Evolutionary conservation across 2,888 invertebrate species (phyloP).

Genomic region (Ophion ventricosus): DNA sequence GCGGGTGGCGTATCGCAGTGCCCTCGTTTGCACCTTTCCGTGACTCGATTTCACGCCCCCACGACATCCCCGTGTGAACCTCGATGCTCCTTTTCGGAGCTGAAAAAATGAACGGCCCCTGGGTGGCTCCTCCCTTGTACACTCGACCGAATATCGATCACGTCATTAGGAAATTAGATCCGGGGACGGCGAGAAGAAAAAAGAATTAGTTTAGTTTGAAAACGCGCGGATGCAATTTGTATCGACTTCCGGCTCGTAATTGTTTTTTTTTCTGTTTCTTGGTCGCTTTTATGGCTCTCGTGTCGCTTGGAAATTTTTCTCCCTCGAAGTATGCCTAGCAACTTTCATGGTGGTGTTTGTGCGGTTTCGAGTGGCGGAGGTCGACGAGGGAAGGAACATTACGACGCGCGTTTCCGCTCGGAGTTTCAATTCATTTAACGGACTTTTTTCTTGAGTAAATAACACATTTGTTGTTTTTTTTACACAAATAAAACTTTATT

Average conservation of each 20-base stretch:
- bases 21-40: slow-evolving; percentile 64
- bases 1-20: slow-evolving; percentile 55
- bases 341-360: neutral
- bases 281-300: neutral
- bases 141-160: slow-evolving; percentile 36
- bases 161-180: slow-evolving; percentile 8
- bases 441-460: neutral
- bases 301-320: neutral
- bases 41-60: slow-evolving; percentile 46
- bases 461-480: slow-evolving; percentile 8
- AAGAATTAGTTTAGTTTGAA: neutral
- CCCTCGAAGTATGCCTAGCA: neutral
- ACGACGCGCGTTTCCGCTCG: neutral
- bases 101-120: neutral
- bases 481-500: slow-evolving; percentile 69
- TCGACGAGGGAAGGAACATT: neutral
- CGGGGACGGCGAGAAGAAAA: neutral
- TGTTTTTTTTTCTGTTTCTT: neutral
- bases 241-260: neutral
- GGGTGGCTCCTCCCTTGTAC: neutral
- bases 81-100: neutral
- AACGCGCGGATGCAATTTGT: neutral
- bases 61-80: neutral
- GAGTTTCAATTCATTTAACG: neutral
- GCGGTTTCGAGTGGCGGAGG: neutral